phyloP scores from a whole-genome alignment of 1,140 invertebrate species.

The Aradophagus sp. region DNA sequence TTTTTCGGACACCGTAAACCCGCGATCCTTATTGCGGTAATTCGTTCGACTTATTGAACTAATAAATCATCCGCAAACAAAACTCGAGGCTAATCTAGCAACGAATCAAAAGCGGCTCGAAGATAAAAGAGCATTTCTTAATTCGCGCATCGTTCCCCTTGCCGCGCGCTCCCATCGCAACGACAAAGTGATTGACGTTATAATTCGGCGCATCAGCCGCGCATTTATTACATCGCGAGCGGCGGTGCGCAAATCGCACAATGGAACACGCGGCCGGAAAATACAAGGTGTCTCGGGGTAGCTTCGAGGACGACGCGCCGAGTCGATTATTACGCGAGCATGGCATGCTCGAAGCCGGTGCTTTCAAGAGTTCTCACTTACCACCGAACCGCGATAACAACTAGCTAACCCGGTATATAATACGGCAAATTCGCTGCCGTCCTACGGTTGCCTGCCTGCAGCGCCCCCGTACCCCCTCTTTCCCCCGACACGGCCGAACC shows the following conservation, averaged over 20 bases:
- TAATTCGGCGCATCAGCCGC: not conserved
- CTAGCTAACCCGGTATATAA: slow-evolving; percentile 56
- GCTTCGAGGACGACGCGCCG: slow-evolving; percentile 24
- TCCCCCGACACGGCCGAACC: too few relatives aligned
- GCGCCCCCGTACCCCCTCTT: too few relatives aligned
- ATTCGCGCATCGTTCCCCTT: too few relatives aligned
- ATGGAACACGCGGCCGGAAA: slow-evolving; percentile 28
- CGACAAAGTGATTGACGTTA: too few relatives aligned
- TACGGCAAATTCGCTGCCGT: slow-evolving; percentile 33
- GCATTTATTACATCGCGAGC: slow-evolving; percentile 6
- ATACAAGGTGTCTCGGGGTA: slow-evolving; percentile 31
- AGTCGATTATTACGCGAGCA: slow-evolving; percentile 65
- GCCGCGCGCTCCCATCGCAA: too few relatives aligned
- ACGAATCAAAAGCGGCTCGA: too few relatives aligned
- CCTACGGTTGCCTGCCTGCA: slow-evolving; percentile 6
- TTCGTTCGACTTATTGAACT: too few relatives aligned
- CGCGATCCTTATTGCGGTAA: too few relatives aligned
- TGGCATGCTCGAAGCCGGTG: slow-evolving; percentile 54
- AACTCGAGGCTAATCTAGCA: too few relatives aligned
- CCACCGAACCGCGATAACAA: slow-evolving; percentile 68
- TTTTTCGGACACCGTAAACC: too few relatives aligned
- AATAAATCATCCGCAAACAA: too few relatives aligned
- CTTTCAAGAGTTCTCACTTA: slow-evolving; percentile 66
- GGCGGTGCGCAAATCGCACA: slow-evolving; percentile 15
- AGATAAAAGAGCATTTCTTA: too few relatives aligned